Evolutionary conservation across 2,797 vertebrate genomes (phyloP), one percentile per base, ranked within the genome.

Genomic region (Melanitta fusca): DNA sequence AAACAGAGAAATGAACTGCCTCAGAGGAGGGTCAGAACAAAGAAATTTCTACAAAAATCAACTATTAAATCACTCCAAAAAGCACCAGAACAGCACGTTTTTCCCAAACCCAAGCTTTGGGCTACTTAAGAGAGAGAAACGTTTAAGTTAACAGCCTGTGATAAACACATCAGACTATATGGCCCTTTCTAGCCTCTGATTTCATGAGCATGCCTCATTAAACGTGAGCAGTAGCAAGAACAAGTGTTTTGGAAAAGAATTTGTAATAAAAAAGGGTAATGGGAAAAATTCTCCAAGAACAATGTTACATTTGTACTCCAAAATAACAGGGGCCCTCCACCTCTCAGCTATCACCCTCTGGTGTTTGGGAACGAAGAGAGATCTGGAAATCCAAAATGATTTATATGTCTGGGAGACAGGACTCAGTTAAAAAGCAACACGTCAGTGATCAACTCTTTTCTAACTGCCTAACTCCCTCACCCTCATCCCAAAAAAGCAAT

Each of bases 201-300:
- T 95, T 85, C 72, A 85, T 19, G 20, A 95, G n/a, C 36, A 54
- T 58, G 43, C 53, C 68, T 83, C 92, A 80, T 85, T 94, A 96
- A 89, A 91, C 61, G 78, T 2, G 39, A 91, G 86, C 39, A 94
- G 39, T 2, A 68, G 36, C 57, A 84, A 72, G 51, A n/a, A 69
- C 38, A 80, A 96, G 45, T 49, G 70, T 70, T 93, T 81, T 68
- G 19, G 36, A 92, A 81, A 93, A 84, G 15, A 75, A 83, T 53
- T 58, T 54, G 11, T 21, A 78, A 78, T 60, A 82, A 38, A 58
- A 74, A 66, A 56, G 12, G 3, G 38, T 56, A 89, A 85, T 64
- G 20, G 58, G 56, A 60, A 91, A 85, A 88, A 71, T 17, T 64
- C 32, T 77, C 27, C 60, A 79, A 79, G 66, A 96, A 89, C 57